A percentile compares a stretch with the other conserved stretches of the same genome.
These are phyloP conservation scores for Myanophis thanlyinensis DNA, from an alignment of 2,113 vertebrate species.

Conservation along the genomic window DNA sequence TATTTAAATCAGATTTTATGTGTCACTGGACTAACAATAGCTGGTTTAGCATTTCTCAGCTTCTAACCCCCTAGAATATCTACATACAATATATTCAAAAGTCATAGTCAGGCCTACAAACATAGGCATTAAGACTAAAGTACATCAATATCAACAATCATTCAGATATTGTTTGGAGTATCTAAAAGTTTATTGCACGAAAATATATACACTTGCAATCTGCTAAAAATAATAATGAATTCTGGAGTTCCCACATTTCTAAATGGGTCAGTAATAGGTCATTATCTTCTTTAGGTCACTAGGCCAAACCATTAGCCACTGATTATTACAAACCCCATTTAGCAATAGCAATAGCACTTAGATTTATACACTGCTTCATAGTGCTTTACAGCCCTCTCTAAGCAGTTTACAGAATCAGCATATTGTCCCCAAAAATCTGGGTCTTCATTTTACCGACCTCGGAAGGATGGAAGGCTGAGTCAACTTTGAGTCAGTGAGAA, in stretches of 20 bases:
- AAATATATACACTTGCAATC: not conserved
- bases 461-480: no score
- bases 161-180: not conserved
- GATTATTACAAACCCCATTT: not conserved
- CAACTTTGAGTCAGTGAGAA: no score
- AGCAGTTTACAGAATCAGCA: no score
- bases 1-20: slow-evolving; percentile 13
- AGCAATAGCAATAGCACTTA: no score
- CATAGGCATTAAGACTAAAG: not conserved
- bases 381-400: no score
- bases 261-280: not conserved
- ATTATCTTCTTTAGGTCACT: not conserved
- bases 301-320: not conserved
- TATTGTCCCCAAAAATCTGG: no score
- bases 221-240: not conserved
- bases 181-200: not conserved
- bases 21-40: not conserved
- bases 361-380: no score
- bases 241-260: not conserved
- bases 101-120: slow-evolving; percentile 30
- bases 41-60: slow-evolving; percentile 40
- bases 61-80: slow-evolving; percentile 36
- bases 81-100: not conserved
- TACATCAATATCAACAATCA: not conserved
- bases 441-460: no score